Evolutionary conservation across 2,113 vertebrate species (phyloP).

Genomic region (Cisticola juncidis): DNA sequence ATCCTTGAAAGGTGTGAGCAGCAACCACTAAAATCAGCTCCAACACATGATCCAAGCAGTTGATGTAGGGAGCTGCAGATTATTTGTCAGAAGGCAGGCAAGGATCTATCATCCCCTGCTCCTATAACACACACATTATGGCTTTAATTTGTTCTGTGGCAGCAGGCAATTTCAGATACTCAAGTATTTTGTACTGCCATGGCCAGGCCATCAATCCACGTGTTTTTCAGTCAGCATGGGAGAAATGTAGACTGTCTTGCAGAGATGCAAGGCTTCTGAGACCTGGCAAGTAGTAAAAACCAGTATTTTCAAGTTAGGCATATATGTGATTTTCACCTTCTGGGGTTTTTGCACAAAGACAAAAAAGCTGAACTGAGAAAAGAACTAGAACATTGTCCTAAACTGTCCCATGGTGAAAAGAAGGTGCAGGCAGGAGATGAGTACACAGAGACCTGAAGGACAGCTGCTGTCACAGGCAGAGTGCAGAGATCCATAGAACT

Average conservation of each 20-base stretch:
- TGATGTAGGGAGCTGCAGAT: not conserved
- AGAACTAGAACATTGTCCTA: not conserved
- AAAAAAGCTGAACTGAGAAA: not conserved
- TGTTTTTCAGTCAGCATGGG: not conserved
- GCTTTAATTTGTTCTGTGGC: conserved; percentile 14
- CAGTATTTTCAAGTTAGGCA: not conserved
- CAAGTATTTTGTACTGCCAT: not conserved
- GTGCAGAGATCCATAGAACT: not conserved
- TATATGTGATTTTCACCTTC: not conserved
- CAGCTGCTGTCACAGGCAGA: not conserved
- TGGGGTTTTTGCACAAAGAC: not conserved
- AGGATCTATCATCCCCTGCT: not conserved
- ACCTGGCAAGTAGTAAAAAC: not conserved
- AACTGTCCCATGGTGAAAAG: not conserved
- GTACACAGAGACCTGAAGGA: not conserved
- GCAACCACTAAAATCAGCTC: not conserved
- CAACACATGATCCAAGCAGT: not conserved
- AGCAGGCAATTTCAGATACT: conserved; percentile 33
- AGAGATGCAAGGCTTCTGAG: not conserved
- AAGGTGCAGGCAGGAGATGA: not conserved
- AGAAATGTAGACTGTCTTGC: not conserved
- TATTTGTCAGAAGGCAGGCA: not conserved
- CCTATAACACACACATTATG: not conserved
- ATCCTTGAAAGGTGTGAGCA: not conserved
- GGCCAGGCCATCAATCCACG: not conserved